Evolutionary conservation across 2,113 vertebrate genomes (phyloP), one percentile per base, ranked within the genome.

Genomic region (Hirundichthys speculiger): DNA sequence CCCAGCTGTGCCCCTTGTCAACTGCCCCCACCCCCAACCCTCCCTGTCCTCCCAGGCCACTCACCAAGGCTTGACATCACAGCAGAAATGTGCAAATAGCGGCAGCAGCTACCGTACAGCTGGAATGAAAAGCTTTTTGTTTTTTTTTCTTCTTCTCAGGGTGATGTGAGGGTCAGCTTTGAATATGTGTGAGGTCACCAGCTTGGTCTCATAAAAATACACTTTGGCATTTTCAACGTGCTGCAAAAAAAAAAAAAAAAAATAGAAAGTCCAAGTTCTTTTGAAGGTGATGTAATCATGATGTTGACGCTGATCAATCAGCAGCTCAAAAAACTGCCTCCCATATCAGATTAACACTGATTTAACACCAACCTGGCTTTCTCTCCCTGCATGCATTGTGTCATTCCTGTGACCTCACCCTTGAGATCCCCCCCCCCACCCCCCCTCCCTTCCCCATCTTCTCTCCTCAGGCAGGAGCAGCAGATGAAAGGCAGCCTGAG

Each of bases 1-100:
- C 66, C 80, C 87, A 87, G 85, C 79, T 86, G 83, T 82, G 75
- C 64, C 65, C 42, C 77, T 62, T 56, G 73, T 64, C 64, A 42
- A 59, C 55, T 63, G 10, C 65, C 21, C 20, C 48, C 21, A 38
- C 1, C 0, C 6, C 19, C 46, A 10, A 10, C 1, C 7, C 6
- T 10, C 30, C 30, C 30, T 10, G 30, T 34, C 11, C 30, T 9
- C 30, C 30, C 30, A 7, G 11, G 11, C 30, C 30, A 34, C 30
- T 34, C 30, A 34, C 30, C 30, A 34, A 10, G 8, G 49, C 61
- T 60, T 48, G 46, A 71, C 58, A 64, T 78, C 77, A 60, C 73
- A 79, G 67, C 56, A 48, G 70, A 79, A 55, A 53, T 14, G 42
- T 19, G 16, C 14, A 16, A 19, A 58, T n/a, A n/a, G n/a, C n/a